These are phyloP conservation scores for Apeltes quadracus DNA, from an alignment of 2,113 vertebrate species.

Conservation along the genomic window DNA sequence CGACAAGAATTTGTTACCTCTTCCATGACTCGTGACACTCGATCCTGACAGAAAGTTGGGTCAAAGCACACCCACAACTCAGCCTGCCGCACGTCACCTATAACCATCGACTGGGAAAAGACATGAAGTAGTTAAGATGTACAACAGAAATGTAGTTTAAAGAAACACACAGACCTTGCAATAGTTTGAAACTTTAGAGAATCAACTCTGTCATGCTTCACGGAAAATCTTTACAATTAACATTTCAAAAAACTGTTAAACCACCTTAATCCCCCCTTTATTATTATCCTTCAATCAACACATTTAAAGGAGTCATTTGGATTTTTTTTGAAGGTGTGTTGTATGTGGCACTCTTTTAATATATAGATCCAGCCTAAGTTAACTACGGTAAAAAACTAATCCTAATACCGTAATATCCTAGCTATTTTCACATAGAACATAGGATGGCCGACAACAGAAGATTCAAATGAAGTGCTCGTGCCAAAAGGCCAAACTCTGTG, in stretches of 20 bases:
- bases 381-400: background rate
- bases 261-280: slow-evolving; percentile 4
- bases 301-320: background rate
- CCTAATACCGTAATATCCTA: background rate
- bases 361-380: background rate
- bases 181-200: background rate
- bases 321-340: no score
- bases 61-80: slow-evolving; percentile 85
- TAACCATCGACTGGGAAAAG: slow-evolving; percentile 75
- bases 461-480: background rate
- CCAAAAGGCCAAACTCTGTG: background rate
- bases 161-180: background rate
- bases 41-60: slow-evolving; percentile 73
- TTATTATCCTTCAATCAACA: slow-evolving; percentile 1
- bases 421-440: background rate
- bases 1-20: slow-evolving; percentile 50
- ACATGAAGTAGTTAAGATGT: background rate
- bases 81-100: slow-evolving; percentile 71
- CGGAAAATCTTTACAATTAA: background rate
- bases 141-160: background rate
- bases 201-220: background rate
- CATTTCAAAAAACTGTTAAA: background rate
- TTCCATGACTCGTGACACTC: slow-evolving; percentile 71
- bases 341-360: no score
- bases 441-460: background rate